These are phyloP conservation scores for Goniozus legneri DNA, from an alignment of 1,140 invertebrate species.

Conservation along the genomic window DNA sequence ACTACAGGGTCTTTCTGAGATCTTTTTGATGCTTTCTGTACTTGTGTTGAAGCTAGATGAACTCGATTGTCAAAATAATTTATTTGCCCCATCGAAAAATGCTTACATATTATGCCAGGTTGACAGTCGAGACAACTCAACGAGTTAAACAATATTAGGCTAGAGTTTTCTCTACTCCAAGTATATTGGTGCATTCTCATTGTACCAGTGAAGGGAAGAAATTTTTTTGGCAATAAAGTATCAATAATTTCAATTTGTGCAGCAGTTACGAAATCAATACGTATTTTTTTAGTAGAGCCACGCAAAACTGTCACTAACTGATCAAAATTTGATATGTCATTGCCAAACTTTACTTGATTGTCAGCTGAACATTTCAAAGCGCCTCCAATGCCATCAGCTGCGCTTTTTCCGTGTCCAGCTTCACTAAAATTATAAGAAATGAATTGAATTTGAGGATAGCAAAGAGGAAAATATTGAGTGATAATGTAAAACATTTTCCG, in stretches of 20 bases:
- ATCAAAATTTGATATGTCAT: not conserved
- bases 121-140: not conserved
- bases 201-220: not conserved
- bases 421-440: conserved; percentile 37
- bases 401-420: conserved; percentile 37
- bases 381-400: conserved; percentile 32
- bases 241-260: not conserved
- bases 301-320: not conserved
- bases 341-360: not conserved
- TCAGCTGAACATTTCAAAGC: conserved; percentile 3
- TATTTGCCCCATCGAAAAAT: no score
- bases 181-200: conserved; percentile 2
- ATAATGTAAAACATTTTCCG: conserved; percentile 18
- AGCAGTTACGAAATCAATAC: not conserved
- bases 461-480: conserved; percentile 10
- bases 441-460: not conserved
- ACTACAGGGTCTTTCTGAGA: no score
- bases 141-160: not conserved
- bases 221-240: not conserved
- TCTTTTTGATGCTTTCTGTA: no score
- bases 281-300: not conserved
- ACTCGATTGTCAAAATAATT: no score
- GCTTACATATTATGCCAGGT: not conserved
- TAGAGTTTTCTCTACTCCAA: not conserved
- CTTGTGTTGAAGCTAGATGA: no score